Percentiles rank a stretch among this genome's conserved stretches.
Evolutionary conservation across 2,797 vertebrate genomes (phyloP).

Genomic region (Perodicticus potto): DNA sequence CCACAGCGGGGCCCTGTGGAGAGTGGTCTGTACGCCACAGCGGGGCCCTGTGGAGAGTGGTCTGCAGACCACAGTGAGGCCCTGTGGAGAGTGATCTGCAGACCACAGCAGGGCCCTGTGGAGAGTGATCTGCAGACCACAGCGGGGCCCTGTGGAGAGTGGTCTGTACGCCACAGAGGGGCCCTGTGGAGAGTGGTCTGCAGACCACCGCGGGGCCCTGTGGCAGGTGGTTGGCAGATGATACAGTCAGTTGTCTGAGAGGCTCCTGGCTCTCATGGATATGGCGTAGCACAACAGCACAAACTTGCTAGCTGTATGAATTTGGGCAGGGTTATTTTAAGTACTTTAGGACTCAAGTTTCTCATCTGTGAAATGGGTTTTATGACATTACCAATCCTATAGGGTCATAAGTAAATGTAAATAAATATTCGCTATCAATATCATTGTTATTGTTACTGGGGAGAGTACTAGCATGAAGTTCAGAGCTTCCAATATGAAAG

Average conservation of each 20-base stretch:
- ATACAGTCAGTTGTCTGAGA: background rate
- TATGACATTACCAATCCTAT: background rate
- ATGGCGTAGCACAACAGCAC: background rate
- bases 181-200: too few species aligned
- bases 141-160: too few species aligned
- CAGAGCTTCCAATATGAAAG: background rate
- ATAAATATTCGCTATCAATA: background rate
- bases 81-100: too few species aligned
- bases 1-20: too few species aligned
- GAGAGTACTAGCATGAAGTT: background rate
- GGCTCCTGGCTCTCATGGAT: background rate
- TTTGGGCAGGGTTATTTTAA: slow-evolving; percentile 35
- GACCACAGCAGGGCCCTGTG: background rate
- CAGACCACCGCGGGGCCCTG: too few species aligned
- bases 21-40: too few species aligned
- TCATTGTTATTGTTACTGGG: background rate
- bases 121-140: background rate
- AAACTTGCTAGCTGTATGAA: background rate
- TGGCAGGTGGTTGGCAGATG: background rate
- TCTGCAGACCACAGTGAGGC: too few species aligned
- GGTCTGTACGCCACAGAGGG: too few species aligned
- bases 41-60: too few species aligned
- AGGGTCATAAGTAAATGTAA: background rate
- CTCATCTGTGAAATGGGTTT: background rate
- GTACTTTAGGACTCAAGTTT: background rate